Conservation (phyloP, 2,888 invertebrate genomes). For the Drosophila helvetica region DNA sequence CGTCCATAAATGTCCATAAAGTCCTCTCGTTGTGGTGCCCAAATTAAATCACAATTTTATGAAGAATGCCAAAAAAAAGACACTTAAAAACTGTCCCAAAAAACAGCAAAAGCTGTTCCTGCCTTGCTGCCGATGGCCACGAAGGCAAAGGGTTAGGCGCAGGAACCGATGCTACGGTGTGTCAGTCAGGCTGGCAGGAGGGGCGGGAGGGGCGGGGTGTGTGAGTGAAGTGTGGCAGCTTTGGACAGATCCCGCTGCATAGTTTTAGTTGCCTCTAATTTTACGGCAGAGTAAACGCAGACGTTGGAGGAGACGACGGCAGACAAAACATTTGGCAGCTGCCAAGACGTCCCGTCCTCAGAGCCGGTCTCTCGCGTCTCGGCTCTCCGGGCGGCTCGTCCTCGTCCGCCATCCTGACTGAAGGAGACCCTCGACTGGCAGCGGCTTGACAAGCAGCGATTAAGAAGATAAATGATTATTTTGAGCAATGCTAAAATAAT, state of each 20-base stretch:
- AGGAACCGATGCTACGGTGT: background rate
- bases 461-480: slow-evolving; percentile 76
- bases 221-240: slow-evolving; percentile 42
- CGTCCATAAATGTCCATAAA: no score
- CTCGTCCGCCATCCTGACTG: background rate
- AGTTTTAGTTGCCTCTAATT: slow-evolving; percentile 63
- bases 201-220: background rate
- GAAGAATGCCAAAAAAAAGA: background rate
- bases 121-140: background rate
- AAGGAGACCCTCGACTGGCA: slow-evolving; percentile 5
- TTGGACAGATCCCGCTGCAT: slow-evolving; percentile 44
- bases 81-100: background rate
- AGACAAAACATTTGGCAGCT: slow-evolving; percentile 68
- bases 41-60: background rate
- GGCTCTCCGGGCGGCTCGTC: background rate
- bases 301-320: slow-evolving; percentile 13
- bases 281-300: slow-evolving; percentile 65
- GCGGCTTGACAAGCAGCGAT: slow-evolving; percentile 60
- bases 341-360: slow-evolving; percentile 22
- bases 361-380: slow-evolving; percentile 6
- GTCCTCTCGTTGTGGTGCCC: no score
- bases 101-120: background rate
- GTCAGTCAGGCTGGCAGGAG: background rate
- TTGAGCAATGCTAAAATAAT: slow-evolving; percentile 64
- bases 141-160: background rate